A percentile compares a stretch with the other conserved stretches of the same genome.
phyloP scores from a whole-genome alignment of 2,113 vertebrate species.

The Channa argus region DNA sequence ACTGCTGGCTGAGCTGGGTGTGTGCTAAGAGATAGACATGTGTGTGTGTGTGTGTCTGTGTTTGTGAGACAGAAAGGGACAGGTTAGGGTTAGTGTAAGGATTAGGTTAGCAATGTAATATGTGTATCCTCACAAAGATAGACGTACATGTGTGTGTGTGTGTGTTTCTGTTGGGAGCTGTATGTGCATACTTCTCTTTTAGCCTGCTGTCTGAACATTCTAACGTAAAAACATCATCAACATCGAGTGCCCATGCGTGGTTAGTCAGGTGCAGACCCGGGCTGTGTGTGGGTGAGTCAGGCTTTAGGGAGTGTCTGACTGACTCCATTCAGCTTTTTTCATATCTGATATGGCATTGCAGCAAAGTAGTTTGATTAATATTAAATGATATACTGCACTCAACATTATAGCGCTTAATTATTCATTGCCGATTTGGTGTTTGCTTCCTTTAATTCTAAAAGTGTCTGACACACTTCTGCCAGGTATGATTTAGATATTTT shows the following conservation, averaged over 20 bases:
- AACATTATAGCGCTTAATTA: constrained; percentile 50
- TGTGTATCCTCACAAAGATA: not conserved
- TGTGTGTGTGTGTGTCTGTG: constrained; percentile 10
- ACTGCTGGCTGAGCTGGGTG: not conserved
- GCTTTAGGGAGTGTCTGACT: constrained; percentile 42
- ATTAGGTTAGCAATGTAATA: too few relatives aligned
- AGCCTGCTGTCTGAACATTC: constrained; percentile 9
- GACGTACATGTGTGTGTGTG: not conserved
- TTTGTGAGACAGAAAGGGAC: not conserved
- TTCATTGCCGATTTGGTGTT: constrained; percentile 20
- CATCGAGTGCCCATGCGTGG: not conserved
- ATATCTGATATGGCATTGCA: constrained; percentile 10
- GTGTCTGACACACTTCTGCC: not conserved
- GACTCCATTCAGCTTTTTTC: constrained; percentile 29
- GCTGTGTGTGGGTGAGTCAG: not conserved
- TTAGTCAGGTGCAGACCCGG: not conserved
- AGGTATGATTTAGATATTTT: not conserved
- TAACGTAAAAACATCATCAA: not conserved
- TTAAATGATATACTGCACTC: constrained; percentile 49
- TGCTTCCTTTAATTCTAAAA: not conserved
- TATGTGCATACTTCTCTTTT: not conserved
- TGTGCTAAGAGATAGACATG: not conserved
- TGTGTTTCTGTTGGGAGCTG: not conserved
- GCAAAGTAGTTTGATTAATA: constrained; percentile 49
- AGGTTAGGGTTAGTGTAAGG: too few relatives aligned